Base-by-base conservation (phyloP, 2,797 vertebrate genomes). In the Anisognathus igniventris region DNA sequence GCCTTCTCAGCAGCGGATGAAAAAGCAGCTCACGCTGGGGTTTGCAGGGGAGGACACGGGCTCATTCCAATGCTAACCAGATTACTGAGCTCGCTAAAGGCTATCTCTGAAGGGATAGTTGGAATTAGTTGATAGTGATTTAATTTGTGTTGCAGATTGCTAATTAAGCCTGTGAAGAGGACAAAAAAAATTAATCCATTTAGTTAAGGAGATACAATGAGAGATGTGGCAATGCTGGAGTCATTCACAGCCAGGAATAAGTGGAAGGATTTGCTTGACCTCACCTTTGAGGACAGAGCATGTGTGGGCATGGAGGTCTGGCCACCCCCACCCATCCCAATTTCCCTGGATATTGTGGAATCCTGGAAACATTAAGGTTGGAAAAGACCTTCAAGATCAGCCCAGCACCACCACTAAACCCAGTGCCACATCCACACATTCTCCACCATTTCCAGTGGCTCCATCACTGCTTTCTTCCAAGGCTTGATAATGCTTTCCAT, bases 131-230 rank as follows among this genome's bases (percentile, higher is more conserved):
- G 95, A 96, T 93, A 94, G 96, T 67, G 91, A 97, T 96, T 96
- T 96, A 97, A 97, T 97, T 96, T 94, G 90, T 92, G 86, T 65
- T 93, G 81, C 93, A 97, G 96, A 94, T 95, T 95, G 95, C 95
- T 96, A 97, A 97, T 97, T 96, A 96, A 94, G 95, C 77, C 70
- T 53, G 89, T 91, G 94, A 96, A 95, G 83, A 85, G 81, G 90
- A 82, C 91, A 84, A 95, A 95, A 90, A 77, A 80, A 85, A 91
- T 35, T 91, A 95, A 93, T 89, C 95, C 91, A 80, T 87, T 95
- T 92, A 95, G 87, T 95, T 96, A 97, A 96, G 89, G 93, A 94
- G 95, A 94, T 95, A 39, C 48, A 73, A 20, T 27, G 88, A 93
- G 91, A 85, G 92, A 94, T 82, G 86, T 79, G 91, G 86, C 67